Base-by-base conservation (phyloP, 2,888 invertebrate genomes). In the Phragmatobia fuliginosa region DNA sequence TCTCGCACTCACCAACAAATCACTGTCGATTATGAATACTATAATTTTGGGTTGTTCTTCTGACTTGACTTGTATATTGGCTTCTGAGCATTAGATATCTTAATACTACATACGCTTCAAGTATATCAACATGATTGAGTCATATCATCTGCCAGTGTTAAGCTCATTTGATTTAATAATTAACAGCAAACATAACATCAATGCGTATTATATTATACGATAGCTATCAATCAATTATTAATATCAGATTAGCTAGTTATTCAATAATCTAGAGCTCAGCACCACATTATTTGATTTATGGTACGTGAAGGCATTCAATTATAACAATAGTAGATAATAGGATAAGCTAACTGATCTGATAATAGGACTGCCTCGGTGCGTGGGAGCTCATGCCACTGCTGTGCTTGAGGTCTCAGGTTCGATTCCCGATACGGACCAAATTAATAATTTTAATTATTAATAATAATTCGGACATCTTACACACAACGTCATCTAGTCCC, bases 181-280 rank as follows among this genome's bases (percentile, higher is more conserved):
- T 66, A 59, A 71, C 71, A 74, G 66, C 32, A 68, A 68, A 78
- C 71, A 75, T 65, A 66, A 56, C 45, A 61, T 63, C 33, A 68
- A 66, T 49, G 7, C 10, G 45, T 49, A 33, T 72, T 59, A 68
- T 81, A 67, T 71, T 72, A 33, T 64, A 32, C n/a, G 21, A 28
- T 14, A 14, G 7, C 68, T 78, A 78, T 81, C 74, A 65, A 76
- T 73, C 71, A 70, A 64, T 67, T 77, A 65, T 77, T 82, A 72
- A 70, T 67, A 72, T 72, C 72, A 45, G 62, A 70, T 72, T 68
- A 72, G 73, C 73, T 72, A 76, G 74, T 79, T 72, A 76, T 71
- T 68, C 56, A 56, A 62, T 62, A 56, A 67, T 41, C 38, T 28
- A 49, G 32, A 32, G 16, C 16, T 52, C 36, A 56, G 21, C 25